Evolutionary conservation across 2,113 vertebrate genomes (phyloP).

Genomic region (Sorex araneus): DNA sequence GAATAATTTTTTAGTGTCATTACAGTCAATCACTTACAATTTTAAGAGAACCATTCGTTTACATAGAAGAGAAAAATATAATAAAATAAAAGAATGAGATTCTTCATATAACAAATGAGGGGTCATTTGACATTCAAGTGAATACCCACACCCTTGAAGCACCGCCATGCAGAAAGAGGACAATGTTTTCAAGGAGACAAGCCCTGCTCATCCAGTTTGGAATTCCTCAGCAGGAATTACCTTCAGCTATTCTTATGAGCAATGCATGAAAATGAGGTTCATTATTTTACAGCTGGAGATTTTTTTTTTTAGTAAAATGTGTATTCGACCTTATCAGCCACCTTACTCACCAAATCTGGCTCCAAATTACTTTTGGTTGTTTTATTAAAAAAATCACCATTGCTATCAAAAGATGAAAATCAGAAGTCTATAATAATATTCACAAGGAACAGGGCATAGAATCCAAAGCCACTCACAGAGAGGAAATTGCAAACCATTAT

Average conservation of each 20-base stretch:
- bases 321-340: slow-evolving; percentile 43
- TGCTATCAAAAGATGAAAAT: slow-evolving; percentile 35
- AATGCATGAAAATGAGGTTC: slow-evolving; percentile 58
- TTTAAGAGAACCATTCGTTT: slow-evolving; percentile 18
- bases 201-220: slow-evolving; percentile 3
- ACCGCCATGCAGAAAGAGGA: background rate
- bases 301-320: slow-evolving; percentile 32
- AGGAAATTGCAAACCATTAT: background rate
- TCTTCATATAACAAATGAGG: background rate
- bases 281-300: slow-evolving; percentile 52
- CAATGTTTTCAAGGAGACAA: slow-evolving; percentile 38
- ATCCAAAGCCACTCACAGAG: slow-evolving; percentile 25
- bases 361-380: slow-evolving; percentile 48
- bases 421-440: background rate
- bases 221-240: slow-evolving; percentile 63
- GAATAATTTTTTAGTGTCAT: background rate
- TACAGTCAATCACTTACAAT: background rate
- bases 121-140: slow-evolving; percentile 62
- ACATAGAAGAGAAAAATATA: background rate
- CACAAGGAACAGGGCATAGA: background rate
- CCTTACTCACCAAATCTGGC: slow-evolving; percentile 33
- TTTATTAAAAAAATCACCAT: background rate
- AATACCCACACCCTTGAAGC: background rate
- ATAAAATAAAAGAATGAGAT: slow-evolving; percentile 33
- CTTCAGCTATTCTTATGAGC: slow-evolving; percentile 56